phyloP scores from a whole-genome alignment of 2,888 invertebrate species.

The Nipponacmea schrenckii region DNA sequence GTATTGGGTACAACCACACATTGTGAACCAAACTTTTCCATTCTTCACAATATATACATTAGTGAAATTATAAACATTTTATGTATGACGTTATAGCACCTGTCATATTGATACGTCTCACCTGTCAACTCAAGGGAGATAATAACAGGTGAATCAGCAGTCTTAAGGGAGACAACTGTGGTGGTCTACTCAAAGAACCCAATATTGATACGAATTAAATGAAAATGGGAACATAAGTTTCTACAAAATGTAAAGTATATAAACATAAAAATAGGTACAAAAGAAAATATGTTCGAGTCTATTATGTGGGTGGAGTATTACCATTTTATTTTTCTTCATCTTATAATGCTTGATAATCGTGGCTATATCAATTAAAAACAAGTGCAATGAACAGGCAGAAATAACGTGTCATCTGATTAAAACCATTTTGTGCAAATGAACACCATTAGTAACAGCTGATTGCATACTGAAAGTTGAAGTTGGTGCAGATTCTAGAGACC shows the following conservation, averaged over 20 bases:
- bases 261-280: background rate
- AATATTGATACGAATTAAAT: background rate
- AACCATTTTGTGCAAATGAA: background rate
- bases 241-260: background rate
- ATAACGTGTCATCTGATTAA: background rate
- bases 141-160: constrained; percentile 1
- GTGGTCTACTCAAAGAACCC: constrained; percentile 3
- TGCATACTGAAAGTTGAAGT: background rate
- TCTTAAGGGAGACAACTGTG: constrained; percentile 1
- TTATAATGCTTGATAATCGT: background rate
- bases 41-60: background rate
- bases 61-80: background rate
- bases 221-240: constrained; percentile 3
- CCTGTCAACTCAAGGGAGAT: constrained; percentile 6
- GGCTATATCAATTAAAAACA: background rate
- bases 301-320: background rate
- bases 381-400: background rate
- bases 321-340: background rate
- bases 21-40: constrained; percentile 1
- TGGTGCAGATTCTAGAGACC: background rate
- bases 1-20: constrained; percentile 1
- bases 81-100: background rate
- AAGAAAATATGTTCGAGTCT: background rate
- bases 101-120: background rate
- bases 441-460: background rate